A percentile compares a stretch with the other conserved stretches of the same genome.
Conservation (phyloP, 1,140 invertebrate genomes). For the Meloidogyne hapla region DNA sequence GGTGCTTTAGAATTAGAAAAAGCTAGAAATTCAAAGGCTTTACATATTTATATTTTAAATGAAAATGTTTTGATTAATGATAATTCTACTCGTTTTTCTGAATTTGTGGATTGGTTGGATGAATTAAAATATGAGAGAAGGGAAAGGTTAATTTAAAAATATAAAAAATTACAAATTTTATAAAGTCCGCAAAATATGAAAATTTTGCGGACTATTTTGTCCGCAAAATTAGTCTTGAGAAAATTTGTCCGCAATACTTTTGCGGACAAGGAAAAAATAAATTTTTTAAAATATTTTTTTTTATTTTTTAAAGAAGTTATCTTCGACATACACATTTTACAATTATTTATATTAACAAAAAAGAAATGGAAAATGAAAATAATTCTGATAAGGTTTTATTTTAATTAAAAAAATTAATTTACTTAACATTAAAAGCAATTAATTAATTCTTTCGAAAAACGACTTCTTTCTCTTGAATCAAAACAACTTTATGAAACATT, state of each 20-base stretch:
- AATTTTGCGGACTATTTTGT: too few species aligned
- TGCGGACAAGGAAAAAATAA: neutral
- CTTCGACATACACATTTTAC: slow-evolving; percentile 1
- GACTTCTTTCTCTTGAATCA: slow-evolving; percentile 1
- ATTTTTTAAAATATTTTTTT: slow-evolving; percentile 6
- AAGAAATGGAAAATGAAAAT: neutral
- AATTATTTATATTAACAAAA: neutral
- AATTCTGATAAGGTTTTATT: neutral
- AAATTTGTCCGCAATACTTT: too few species aligned
- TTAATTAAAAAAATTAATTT: neutral
- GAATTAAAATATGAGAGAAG: slow-evolving; percentile 34
- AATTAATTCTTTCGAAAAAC: neutral
- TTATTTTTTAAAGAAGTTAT: neutral
- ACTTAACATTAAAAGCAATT: neutral
- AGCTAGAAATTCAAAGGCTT: slow-evolving; percentile 24
- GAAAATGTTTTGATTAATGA: neutral
- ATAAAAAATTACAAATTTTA: too few species aligned
- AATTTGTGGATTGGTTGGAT: slow-evolving; percentile 38
- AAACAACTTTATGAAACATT: neutral
- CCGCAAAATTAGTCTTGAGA: too few species aligned
- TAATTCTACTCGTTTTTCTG: slow-evolving; percentile 1
- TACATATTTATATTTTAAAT: slow-evolving; percentile 16
- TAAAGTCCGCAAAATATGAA: too few species aligned
- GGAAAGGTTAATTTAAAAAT: slow-evolving; percentile 23
- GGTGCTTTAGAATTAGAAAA: slow-evolving; percentile 27